Evolutionary conservation across 1,140 invertebrate genomes (phyloP).

Genomic region (Bombus balteatus): DNA sequence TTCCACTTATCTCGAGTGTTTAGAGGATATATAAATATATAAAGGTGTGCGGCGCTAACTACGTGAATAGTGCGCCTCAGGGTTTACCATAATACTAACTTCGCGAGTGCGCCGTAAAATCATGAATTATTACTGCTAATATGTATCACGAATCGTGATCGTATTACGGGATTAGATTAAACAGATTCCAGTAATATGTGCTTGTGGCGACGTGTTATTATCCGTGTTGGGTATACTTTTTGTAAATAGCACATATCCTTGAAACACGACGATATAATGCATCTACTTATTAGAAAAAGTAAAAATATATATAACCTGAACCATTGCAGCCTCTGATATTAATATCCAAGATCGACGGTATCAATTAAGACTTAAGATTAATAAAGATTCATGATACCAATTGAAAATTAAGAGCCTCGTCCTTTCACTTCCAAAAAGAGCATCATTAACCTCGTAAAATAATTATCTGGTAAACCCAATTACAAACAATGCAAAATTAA

Average conservation of each 20-base stretch:
- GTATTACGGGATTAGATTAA: slow-evolving; percentile 58
- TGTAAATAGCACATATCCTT: too few species aligned
- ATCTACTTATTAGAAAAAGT: too few species aligned
- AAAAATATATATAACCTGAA: too few species aligned
- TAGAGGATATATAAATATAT: neutral
- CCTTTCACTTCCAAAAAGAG: neutral
- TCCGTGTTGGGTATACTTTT: neutral
- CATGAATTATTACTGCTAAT: slow-evolving; percentile 74
- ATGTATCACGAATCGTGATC: slow-evolving; percentile 67
- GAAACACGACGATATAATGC: too few species aligned
- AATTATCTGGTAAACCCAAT: neutral
- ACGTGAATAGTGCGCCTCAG: slow-evolving; percentile 39
- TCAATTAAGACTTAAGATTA: too few species aligned
- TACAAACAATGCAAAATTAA: neutral
- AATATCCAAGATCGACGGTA: too few species aligned
- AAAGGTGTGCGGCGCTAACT: neutral
- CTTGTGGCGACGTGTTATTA: slow-evolving; percentile 16
- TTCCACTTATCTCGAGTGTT: neutral
- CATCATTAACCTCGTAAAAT: neutral
- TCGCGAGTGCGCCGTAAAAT: slow-evolving; percentile 71
- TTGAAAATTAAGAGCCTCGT: neutral
- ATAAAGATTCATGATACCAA: neutral
- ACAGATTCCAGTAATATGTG: slow-evolving; percentile 32
- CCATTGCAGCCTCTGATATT: too few species aligned
- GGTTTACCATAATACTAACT: slow-evolving; percentile 68